Evolutionary conservation across 2,797 vertebrate species (phyloP), one percentile per base, ranked within the genome.

Genomic region (Typhlichthys subterraneus): DNA sequence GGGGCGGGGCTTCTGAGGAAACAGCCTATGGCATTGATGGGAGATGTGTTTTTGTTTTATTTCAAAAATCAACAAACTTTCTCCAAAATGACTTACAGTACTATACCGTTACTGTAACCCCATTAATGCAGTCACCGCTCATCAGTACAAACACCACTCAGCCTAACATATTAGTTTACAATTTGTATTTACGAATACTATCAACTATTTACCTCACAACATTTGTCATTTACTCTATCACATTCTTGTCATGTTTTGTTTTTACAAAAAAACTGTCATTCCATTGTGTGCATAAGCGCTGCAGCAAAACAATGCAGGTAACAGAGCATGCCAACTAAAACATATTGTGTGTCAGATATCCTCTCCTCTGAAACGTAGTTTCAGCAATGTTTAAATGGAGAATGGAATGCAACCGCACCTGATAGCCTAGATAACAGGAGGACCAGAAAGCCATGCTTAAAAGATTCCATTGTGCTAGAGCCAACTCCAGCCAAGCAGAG

Each of bases 351-450:
- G 59, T 67, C 58, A 46, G 19, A 65, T 71, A 70, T 76, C 69
- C 64, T 72, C 79, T 80, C 77, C 65, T 59, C 67, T 60, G 64
- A 74, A 64, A 75, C 72, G 79, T 69, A 84, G 87, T 91, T 92
- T 92, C 88, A 83, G 74, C 70, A 64, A 67, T 69, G 78, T 80
- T 78, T 81, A 87, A 85, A 90, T 77, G 78, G 82, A 74, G 82
- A 79, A 75, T 87, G 90, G 92, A 94, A 94, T 93, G 93, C 77
- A 75, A 86, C 85, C 86, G 69, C 85, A 86, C 92, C 87, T 88
- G 92, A 93, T 92, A 87, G 89, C 68, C 75, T 80, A 89, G 91
- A 93, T 92, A 93, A 87, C 82, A 87, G 77, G 59, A 83, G 85
- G 81, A 81, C 86, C 33, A 55, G 84, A 80, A 82, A 84, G 79